Conservation (phyloP, 2,113 vertebrate species). For the Sciurus niger region DNA sequence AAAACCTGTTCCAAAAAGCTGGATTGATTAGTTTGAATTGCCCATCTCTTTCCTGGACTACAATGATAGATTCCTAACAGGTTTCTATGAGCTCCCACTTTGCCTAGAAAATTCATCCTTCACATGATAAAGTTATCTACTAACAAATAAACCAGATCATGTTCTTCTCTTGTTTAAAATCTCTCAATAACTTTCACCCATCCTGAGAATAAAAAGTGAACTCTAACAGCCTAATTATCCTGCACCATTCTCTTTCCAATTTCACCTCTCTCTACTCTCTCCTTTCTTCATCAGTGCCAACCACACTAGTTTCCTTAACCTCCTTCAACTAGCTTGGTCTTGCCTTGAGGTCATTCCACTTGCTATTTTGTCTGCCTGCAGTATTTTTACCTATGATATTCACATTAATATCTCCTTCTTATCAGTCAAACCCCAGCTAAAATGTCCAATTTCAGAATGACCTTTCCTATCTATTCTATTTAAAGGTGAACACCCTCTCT, state of each 20-base stretch:
- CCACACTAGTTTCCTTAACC: background rate
- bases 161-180: background rate
- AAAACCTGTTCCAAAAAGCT: slow-evolving; percentile 75
- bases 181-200: background rate
- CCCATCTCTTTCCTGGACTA: background rate
- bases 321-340: background rate
- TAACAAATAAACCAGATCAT: background rate
- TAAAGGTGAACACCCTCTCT: background rate
- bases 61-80: background rate
- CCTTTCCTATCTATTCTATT: background rate
- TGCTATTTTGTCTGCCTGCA: background rate
- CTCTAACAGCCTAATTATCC: background rate
- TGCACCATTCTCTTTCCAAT: background rate
- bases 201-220: background rate
- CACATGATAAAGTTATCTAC: background rate
- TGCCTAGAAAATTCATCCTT: background rate
- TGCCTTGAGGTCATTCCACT: background rate
- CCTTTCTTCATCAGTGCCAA: background rate
- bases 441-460: background rate
- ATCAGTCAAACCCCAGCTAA: background rate
- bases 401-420: background rate
- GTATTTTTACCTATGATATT: background rate
- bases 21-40: slow-evolving; percentile 62
- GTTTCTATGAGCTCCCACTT: background rate
- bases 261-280: background rate